Conservation (phyloP, 2,113 vertebrate genomes). For the Pao palembangensis region DNA sequence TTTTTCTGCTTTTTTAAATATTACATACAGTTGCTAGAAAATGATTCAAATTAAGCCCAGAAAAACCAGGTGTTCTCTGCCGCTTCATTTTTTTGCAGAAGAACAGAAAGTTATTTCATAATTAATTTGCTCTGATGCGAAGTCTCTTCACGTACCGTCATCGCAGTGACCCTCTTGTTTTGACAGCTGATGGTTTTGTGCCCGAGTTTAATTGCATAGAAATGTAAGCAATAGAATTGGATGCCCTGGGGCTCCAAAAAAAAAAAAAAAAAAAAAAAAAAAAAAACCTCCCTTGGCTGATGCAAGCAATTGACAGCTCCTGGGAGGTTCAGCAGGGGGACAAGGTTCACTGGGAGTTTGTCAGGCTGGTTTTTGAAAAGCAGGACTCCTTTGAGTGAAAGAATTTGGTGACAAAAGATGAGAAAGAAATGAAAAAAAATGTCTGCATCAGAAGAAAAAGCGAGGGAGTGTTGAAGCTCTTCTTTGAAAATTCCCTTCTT, state of each 20-base stretch:
- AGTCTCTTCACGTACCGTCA: too few relatives aligned
- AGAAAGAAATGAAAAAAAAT: slow-evolving; percentile 11
- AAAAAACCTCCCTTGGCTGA: slow-evolving; percentile 35
- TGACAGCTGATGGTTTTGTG: slow-evolving; percentile 15
- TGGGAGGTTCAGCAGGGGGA: slow-evolving; percentile 34
- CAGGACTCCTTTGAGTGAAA: slow-evolving; percentile 1
- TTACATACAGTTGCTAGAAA: too few relatives aligned
- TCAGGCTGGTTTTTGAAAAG: slow-evolving; percentile 4
- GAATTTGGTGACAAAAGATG: slow-evolving; percentile 20
- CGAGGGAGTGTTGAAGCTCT: background rate
- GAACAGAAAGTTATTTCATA: too few relatives aligned
- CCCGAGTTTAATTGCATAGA: slow-evolving; percentile 16
- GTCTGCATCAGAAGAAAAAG: background rate
- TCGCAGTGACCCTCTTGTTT: slow-evolving; percentile 2
- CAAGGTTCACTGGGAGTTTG: slow-evolving; percentile 49
- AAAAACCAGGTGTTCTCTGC: too few relatives aligned
- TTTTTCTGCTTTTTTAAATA: too few relatives aligned
- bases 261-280: slow-evolving; percentile 1
- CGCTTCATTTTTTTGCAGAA: too few relatives aligned
- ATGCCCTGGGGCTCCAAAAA: slow-evolving; percentile 20
- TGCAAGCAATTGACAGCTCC: slow-evolving; percentile 50
- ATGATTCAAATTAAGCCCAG: too few relatives aligned
- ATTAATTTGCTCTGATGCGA: too few relatives aligned
- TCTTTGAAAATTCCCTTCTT: slow-evolving; percentile 9
- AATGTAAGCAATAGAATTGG: slow-evolving; percentile 36